Conservation (phyloP, 1,140 invertebrate species). For the Pygmarrhopalites habei region DNA sequence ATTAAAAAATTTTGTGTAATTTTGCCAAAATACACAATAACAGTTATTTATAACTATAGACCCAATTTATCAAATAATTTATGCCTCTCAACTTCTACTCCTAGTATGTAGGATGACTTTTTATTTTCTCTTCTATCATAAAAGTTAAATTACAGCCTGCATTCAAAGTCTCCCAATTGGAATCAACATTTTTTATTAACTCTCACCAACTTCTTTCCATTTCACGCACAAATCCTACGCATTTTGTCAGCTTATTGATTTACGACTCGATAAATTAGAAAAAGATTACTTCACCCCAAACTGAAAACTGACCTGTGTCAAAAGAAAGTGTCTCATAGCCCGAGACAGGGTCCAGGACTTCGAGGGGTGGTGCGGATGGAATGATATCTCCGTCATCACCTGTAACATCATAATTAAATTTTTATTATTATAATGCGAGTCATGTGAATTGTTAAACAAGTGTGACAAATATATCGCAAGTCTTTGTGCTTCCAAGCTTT, state of each 20-base stretch:
- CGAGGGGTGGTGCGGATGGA: slow-evolving; percentile 49
- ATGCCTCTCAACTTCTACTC: no score
- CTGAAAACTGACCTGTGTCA: slow-evolving; percentile 44
- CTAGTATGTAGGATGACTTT: no score
- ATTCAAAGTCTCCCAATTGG: no score
- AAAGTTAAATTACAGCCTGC: no score
- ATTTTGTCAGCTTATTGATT: neutral
- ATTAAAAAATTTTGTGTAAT: no score
- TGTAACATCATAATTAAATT: slow-evolving; percentile 19
- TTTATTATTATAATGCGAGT: neutral
- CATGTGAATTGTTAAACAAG: no score
- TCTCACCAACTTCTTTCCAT: no score
- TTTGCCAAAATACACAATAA: no score
- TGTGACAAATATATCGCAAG: neutral
- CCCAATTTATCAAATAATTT: no score
- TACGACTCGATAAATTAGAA: neutral
- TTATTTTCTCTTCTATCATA: no score
- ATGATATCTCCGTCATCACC: slow-evolving; percentile 39
- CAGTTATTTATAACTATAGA: no score
- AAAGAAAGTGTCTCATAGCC: slow-evolving; percentile 50
- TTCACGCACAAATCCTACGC: neutral
- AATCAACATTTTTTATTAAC: no score
- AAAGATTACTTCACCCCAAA: slow-evolving; percentile 4
- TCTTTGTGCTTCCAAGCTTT: neutral
- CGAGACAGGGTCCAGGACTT: slow-evolving; percentile 44